Evolutionary conservation across 2,113 vertebrate genomes (phyloP).

Genomic region (Nettapus auritus): DNA sequence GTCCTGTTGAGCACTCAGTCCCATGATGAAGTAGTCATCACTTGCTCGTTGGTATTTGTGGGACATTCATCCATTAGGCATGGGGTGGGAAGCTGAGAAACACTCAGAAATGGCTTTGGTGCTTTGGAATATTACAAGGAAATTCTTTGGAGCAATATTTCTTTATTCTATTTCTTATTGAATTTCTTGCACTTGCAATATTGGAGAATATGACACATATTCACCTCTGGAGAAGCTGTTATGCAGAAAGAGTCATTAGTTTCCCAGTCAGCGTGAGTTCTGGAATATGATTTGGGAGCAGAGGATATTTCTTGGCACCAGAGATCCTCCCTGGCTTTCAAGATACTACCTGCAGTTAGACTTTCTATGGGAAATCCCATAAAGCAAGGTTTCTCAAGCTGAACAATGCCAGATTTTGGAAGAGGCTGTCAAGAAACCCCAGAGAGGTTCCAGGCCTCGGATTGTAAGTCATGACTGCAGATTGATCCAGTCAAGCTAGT

Average conservation of each 20-base stretch:
- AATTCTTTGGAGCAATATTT: constrained; percentile 29
- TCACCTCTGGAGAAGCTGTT: constrained; percentile 41
- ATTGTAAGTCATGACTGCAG: constrained; percentile 12
- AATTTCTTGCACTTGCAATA: constrained; percentile 30
- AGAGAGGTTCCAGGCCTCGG: background rate
- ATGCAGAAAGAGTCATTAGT: constrained; percentile 43
- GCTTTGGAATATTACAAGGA: background rate
- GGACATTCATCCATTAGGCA: background rate
- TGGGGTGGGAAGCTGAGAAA: background rate
- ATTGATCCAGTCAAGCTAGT: background rate
- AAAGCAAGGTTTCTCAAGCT: background rate
- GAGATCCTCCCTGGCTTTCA: background rate
- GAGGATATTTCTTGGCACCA: background rate
- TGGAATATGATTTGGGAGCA: background rate
- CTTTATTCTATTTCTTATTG: constrained; percentile 4
- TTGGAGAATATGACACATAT: constrained; percentile 29
- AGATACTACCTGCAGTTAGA: background rate
- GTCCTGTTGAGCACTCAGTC: background rate
- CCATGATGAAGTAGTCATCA: background rate
- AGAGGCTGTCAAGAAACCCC: background rate
- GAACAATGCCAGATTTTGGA: background rate
- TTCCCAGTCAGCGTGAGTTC: background rate
- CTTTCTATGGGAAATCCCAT: background rate
- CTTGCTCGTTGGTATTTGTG: background rate
- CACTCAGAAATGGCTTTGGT: background rate